Base-by-base conservation (phyloP, 2,797 vertebrate species). In the Neosilurus mollespiculum region DNA sequence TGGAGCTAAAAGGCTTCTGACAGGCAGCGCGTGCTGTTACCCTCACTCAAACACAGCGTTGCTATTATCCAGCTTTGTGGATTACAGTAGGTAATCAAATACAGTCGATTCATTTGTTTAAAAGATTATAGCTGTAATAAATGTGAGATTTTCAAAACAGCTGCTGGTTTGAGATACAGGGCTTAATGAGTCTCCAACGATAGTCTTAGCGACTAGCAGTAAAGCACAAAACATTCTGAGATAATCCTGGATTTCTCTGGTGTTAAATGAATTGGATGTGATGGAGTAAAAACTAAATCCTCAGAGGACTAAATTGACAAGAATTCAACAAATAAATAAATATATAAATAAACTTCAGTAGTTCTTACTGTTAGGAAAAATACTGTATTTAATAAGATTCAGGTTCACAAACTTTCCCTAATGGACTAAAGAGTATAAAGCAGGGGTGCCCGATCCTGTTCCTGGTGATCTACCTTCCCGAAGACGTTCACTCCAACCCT, bases 141-240 rank as follows among this genome's bases (percentile, higher is more conserved):
- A 70, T 59, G 10, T 80, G 34, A 51, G 37, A 9, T 43, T 58
- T 80, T 18, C 30, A 75, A 67, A 84, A n/a, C 70, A 84, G 70
- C 66, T 72, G 67, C 59, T 65, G 77, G 54, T 22, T 58, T 79
- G 58, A 43, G 65, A n/a, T 59, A 76, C 69, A 54, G 4, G 15
- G 53, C 61, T 70, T 34, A 24, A 14, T n/a, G 72, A 24, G 64
- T 61, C 56, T 53, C 2, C 14, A 54, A 18, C 37, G 26, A 66
- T 5, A 26, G 22, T 6, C 34, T 30, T 34, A 54, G 24, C 24
- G 20, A 30, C 43, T 26, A 78, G 37, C n/a, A 78, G 22, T 61
- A n/a, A 61, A n/a, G 30, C 12, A 49, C 14, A 65, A 51, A 61
- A 34, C 37, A 20, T 30, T 65, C 18, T 22, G 62, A 24, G 78